Base-by-base conservation (phyloP, 2,888 invertebrate species). In the Nowickia ferox region DNA sequence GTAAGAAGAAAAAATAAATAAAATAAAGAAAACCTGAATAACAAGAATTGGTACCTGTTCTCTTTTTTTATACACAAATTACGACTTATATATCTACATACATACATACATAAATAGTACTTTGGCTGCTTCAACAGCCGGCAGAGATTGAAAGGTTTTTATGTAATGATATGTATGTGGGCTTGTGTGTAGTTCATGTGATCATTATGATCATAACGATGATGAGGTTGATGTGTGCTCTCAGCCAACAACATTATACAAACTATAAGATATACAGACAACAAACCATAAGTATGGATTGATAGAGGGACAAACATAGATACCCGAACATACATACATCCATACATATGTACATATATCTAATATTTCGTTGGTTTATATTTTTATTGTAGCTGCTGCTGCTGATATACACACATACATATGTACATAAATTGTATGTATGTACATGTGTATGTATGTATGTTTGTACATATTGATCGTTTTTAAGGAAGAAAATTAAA, bases 11-110 rank as follows among this genome's bases (percentile, higher is more conserved):
- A 63, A 83, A 72, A 84, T 6, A 6, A 6, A 30, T 30, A 30
- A 6, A 30, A 6, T 30, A 65, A 72, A 63, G 66, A 82, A 84
- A 87, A 87, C 87, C 87, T 75, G 87, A 75, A 87, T 87, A 81
- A 84, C 87, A 84, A 87, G 87, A 87, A 87, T 80, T 84, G 74
- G 87, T 87, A 87, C 87, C 87, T 87, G 87, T 86, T 85, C 86
- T 40, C 76, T 9, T 55, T 76, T 81, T 66, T 69, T 77, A 68
- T 76, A 81, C 75, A 69, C 75, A 71, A 48, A 72, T 71, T 55
- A 55, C 53, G 22, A 72, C 63, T 63, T 61, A 38, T n/a, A 59
- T 59, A 48, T 13, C 2, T 46, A 11, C 1, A 5, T 46, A 11
- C 6, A n/a, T 48, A 59, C 65, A 30, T 30, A 30, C 30, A 30